A percentile compares a stretch with the other conserved stretches of the same genome.
These are phyloP conservation scores for Tachystola acroxantha DNA, from an alignment of 2,888 invertebrate species.

Conservation along the genomic window DNA sequence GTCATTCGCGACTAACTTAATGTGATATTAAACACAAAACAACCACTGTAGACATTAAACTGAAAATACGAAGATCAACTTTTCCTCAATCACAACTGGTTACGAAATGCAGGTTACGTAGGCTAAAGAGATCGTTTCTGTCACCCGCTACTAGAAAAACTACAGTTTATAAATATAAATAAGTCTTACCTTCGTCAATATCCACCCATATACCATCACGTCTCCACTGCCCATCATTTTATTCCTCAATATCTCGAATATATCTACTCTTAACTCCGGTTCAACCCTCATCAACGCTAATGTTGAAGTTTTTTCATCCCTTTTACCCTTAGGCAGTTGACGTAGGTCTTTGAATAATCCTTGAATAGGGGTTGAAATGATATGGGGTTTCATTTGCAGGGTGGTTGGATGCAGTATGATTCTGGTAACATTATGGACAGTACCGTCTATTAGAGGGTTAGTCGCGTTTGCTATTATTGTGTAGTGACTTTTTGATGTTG, in stretches of 20 bases:
- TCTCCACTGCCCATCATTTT: constrained; percentile 6
- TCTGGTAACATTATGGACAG: constrained; percentile 31
- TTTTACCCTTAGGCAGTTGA: not conserved
- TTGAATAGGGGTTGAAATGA: not conserved
- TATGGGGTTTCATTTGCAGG: not conserved
- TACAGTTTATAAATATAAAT: too few species aligned
- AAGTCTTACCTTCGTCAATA: constrained; percentile 26
- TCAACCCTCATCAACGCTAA: constrained; percentile 26
- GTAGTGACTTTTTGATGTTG: constrained; percentile 23
- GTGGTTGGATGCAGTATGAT: constrained; percentile 16
- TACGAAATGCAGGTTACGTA: too few species aligned
- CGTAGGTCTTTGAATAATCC: not conserved
- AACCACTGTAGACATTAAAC: too few species aligned
- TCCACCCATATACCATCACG: constrained; percentile 36
- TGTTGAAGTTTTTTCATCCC: not conserved
- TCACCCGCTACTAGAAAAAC: too few species aligned
- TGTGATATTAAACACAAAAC: too few species aligned
- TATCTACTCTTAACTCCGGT: constrained; percentile 14
- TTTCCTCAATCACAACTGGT: too few species aligned
- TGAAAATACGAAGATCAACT: too few species aligned
- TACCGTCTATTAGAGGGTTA: constrained; percentile 36
- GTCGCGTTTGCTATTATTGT: constrained; percentile 32
- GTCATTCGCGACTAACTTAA: too few species aligned
- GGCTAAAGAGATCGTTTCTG: too few species aligned
- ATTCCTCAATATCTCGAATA: constrained; percentile 10